A percentile compares a stretch with the other conserved stretches of the same genome.
Evolutionary conservation across 92 coral and sea anemone species (phyloP).

Genomic region (Actinostola sp.): DNA sequence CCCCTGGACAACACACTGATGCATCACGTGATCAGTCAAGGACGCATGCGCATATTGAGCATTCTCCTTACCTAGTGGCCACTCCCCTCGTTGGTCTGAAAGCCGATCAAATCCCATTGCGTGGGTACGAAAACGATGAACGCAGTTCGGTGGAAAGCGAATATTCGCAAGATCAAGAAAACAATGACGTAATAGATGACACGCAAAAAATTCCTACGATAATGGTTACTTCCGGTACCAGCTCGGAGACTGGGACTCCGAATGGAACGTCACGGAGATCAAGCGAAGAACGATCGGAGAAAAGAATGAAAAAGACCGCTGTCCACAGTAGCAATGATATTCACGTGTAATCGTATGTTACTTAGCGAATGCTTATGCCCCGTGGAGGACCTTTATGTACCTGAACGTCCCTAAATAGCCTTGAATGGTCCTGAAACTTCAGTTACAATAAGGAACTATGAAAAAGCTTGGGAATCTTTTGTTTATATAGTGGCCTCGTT

Average conservation of each 20-base stretch:
- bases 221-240: slow-evolving; percentile 33
- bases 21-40: slow-evolving; percentile 31
- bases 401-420: too few species aligned
- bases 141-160: slow-evolving; percentile 25
- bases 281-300: slow-evolving; percentile 19
- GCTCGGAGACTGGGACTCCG: slow-evolving; percentile 33
- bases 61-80: slow-evolving; percentile 27
- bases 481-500: too few species aligned
- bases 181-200: not conserved
- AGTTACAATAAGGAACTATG: too few species aligned
- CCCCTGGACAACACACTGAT: slow-evolving; percentile 6
- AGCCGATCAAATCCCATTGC: slow-evolving; percentile 27
- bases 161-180: slow-evolving; percentile 10
- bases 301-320: not conserved
- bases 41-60: not conserved
- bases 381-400: too few species aligned
- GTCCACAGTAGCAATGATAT: not conserved
- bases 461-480: too few species aligned
- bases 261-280: slow-evolving; percentile 30
- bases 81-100: slow-evolving; percentile 49
- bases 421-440: too few species aligned
- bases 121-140: slow-evolving; percentile 26
- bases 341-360: not conserved
- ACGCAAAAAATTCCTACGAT: slow-evolving; percentile 26
- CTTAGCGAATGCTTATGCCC: not conserved